Evolutionary conservation across 2,797 vertebrate genomes (phyloP).

Genomic region (Melanotaenia boesemani): DNA sequence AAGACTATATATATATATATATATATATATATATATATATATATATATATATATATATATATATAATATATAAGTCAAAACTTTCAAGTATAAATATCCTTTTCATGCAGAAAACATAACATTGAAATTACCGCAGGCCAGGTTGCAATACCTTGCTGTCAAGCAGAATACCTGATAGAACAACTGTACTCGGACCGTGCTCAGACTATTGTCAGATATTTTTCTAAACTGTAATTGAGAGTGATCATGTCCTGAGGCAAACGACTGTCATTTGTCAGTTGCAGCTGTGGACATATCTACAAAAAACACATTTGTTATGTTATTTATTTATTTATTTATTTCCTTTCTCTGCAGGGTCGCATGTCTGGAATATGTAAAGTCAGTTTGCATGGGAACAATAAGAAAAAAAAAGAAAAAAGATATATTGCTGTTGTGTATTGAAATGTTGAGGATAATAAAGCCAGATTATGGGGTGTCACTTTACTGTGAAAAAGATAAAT

Average conservation of each 20-base stretch:
- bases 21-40: too few relatives aligned
- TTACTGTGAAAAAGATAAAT: constrained; percentile 23
- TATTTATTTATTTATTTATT: constrained; percentile 27
- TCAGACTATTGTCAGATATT: constrained; percentile 7
- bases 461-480: constrained; percentile 19
- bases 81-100: too few relatives aligned
- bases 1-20: too few relatives aligned
- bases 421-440: constrained; percentile 8
- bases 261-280: constrained; percentile 51
- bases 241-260: constrained; percentile 47
- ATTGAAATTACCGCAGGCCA: background rate
- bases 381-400: background rate
- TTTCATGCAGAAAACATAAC: background rate
- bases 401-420: constrained; percentile 2
- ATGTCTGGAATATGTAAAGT: constrained; percentile 15
- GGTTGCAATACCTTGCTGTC: constrained; percentile 31
- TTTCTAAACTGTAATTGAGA: constrained; percentile 47
- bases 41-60: too few relatives aligned
- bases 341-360: background rate
- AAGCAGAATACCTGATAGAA: constrained; percentile 36
- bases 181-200: constrained; percentile 42
- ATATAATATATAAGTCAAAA: too few relatives aligned
- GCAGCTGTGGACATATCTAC: constrained; percentile 22
- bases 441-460: constrained; percentile 16
- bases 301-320: constrained; percentile 35